phyloP scores from a whole-genome alignment of 1,140 invertebrate genomes.

The Samia ricini region DNA sequence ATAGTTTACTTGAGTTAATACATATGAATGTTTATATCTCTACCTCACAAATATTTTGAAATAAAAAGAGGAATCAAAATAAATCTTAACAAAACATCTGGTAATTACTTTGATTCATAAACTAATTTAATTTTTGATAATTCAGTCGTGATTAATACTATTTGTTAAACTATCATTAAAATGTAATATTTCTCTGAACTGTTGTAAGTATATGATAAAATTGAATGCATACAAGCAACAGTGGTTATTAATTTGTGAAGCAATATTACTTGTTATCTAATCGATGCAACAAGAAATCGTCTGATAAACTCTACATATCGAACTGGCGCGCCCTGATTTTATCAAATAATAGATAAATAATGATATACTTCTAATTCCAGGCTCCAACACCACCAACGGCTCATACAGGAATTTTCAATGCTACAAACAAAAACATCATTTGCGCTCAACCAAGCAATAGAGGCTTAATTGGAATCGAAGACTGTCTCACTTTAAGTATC shows the following conservation, averaged over 20 bases:
- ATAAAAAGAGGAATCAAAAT: too few species aligned
- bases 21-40: too few species aligned
- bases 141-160: too few species aligned
- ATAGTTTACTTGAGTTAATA: too few species aligned
- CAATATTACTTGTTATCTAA: conserved; percentile 10
- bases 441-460: conserved; percentile 52
- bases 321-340: conserved; percentile 7
- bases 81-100: too few species aligned
- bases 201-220: neutral
- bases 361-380: conserved; percentile 37
- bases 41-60: too few species aligned
- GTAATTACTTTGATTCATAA: too few species aligned
- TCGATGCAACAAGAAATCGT: neutral
- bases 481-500: conserved; percentile 57
- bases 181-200: too few species aligned
- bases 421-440: conserved; percentile 38
- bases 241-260: neutral
- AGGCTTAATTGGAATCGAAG: conserved; percentile 54
- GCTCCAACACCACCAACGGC: conserved; percentile 40
- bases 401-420: conserved; percentile 43
- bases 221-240: neutral
- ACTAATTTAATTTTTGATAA: too few species aligned
- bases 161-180: too few species aligned
- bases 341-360: conserved; percentile 1
- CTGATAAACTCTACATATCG: neutral